These are phyloP conservation scores for Ancistrus triradiatus DNA, from an alignment of 2,113 vertebrate genomes.

Conservation along the genomic window DNA sequence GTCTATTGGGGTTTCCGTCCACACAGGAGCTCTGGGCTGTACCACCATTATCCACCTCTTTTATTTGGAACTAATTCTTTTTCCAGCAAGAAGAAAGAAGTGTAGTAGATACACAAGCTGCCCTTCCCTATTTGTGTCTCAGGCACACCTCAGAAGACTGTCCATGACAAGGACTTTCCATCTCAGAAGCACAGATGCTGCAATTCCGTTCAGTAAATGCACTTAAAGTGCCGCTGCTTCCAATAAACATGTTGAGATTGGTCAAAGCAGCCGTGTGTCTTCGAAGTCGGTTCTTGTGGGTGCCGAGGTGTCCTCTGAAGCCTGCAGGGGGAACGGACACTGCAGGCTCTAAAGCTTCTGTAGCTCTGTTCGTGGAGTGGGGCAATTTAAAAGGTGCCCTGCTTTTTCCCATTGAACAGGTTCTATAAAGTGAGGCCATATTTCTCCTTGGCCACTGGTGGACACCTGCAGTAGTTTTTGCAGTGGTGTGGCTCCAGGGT, in stretches of 20 bases:
- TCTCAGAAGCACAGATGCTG: conserved; percentile 8
- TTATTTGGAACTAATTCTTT: too few species aligned
- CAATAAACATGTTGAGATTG: conserved; percentile 16
- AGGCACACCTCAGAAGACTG: background rate
- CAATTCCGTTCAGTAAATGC: background rate
- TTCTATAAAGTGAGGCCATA: conserved; percentile 7
- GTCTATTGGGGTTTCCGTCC: too few species aligned
- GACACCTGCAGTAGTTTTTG: conserved; percentile 8
- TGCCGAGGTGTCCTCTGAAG: conserved; percentile 1
- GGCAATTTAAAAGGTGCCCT: conserved; percentile 1
- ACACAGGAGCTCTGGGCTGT: too few species aligned
- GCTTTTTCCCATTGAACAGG: conserved; percentile 23
- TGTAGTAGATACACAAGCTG: too few species aligned
- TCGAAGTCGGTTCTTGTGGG: conserved; percentile 1
- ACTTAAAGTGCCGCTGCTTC: background rate
- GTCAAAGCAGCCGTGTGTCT: conserved; percentile 31
- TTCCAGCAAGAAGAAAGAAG: background rate
- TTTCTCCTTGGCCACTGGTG: conserved; percentile 8
- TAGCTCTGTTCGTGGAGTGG: background rate
- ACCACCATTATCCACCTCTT: background rate
- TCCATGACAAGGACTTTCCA: background rate
- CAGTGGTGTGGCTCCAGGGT: background rate
- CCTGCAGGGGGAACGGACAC: background rate
- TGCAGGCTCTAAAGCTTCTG: too few species aligned
- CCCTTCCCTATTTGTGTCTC: too few species aligned